Evolutionary conservation across 2,888 invertebrate genomes (phyloP).

Genomic region (Caenorhabditis sp.): DNA sequence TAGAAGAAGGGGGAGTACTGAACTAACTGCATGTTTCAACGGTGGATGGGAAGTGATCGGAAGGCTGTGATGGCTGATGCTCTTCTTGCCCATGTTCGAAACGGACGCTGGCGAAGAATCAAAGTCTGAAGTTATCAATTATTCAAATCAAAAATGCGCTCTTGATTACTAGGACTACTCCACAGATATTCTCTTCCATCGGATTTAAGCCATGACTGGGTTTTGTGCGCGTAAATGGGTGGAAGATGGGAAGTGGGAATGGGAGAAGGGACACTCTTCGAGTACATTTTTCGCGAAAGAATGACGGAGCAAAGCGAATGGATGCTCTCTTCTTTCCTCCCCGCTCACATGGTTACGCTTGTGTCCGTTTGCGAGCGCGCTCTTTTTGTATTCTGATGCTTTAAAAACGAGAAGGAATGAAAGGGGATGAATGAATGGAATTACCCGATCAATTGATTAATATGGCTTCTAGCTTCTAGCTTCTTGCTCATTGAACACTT

Average conservation of each 20-base stretch:
- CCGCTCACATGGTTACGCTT: constrained; percentile 57
- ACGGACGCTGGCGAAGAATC: constrained; percentile 16
- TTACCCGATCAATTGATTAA: background rate
- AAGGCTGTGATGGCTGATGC: constrained; percentile 65
- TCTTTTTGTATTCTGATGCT: constrained; percentile 20
- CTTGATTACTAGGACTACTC: constrained; percentile 53
- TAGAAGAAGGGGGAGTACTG: background rate
- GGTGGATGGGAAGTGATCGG: constrained; percentile 62
- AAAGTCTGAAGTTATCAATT: constrained; percentile 30
- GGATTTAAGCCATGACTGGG: constrained; percentile 46
- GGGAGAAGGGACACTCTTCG: constrained; percentile 15
- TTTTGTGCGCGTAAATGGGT: constrained; percentile 51
- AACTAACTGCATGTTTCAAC: constrained; percentile 44
- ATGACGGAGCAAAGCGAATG: too few relatives aligned
- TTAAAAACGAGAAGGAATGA: background rate
- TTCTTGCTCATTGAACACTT: constrained; percentile 16
- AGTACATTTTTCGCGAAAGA: too few relatives aligned
- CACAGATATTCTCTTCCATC: constrained; percentile 57
- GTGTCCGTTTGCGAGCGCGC: background rate
- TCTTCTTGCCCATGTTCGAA: constrained; percentile 56
- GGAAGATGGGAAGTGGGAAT: constrained; percentile 43
- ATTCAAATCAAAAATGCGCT: background rate
- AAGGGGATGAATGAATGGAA: background rate
- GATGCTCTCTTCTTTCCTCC: constrained; percentile 27
- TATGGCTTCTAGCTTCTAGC: too few relatives aligned